Base-by-base conservation (phyloP, 1,140 invertebrate genomes). In the Drosophila fuyamai region DNA sequence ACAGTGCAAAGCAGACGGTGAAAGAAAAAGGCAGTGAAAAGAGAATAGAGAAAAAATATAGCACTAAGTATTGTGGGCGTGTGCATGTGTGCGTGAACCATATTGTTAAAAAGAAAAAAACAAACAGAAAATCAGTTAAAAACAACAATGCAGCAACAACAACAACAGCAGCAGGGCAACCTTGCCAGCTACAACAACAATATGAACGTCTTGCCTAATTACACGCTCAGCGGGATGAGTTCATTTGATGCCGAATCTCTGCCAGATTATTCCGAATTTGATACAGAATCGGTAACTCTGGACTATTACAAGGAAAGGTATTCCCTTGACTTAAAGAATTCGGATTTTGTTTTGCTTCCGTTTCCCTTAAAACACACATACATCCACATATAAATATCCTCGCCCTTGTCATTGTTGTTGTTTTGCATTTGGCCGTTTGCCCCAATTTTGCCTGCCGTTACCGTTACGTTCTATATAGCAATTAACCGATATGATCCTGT, bases 191-290 rank as follows among this genome's bases (percentile, higher is more conserved):
- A 67, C 63, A 76, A 81, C 63, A 91, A 73, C 66, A 81, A 83
- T 77, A 68, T 86, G 79, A 90, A 82, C 60, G 75, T 81, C 54
- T 65, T 73, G 73, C 81, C 78, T 58, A 76, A 91, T 79, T 91
- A 88, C 63, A 72, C 93, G 36, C 73, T 93, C 56, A 93, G 93
- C 62, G 93, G 93, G 73, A 93, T 93, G 84, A 94, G 93, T 86
- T 94, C 84, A 86, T 92, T 92, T 70, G 90, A 94, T 88, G 93
- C 93, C 61, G 94, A 94, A 80, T 94, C 94, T 12, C 75, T 94
- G 48, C 93, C 93, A 18, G 93, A 94, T 91, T 94, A 93, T 76
- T 94, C 93, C 91, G 94, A 94, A 93, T 94, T 94, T 86, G 94
- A 94, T 92, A 93, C 93, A 44, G 93, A 93, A 88, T 93, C 93